Conservation (phyloP, 2,797 vertebrate species). For the Florisuga fusca region DNA sequence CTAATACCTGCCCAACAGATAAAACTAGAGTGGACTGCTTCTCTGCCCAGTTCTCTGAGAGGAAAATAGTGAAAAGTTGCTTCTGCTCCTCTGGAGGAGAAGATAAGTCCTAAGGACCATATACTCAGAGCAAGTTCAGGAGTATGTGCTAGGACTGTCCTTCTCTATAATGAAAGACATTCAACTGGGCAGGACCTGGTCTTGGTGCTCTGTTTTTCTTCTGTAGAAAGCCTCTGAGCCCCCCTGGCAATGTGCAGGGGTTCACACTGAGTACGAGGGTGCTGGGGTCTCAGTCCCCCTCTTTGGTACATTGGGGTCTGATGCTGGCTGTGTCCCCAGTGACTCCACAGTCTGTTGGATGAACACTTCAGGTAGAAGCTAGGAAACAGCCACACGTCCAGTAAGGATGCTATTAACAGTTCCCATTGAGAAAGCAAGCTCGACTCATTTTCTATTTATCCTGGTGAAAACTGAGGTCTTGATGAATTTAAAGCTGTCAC, state of each 20-base stretch:
- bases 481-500: not conserved
- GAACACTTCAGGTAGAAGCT: not conserved
- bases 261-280: rapidly evolving
- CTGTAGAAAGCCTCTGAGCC: too few species aligned
- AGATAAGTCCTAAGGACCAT: not conserved
- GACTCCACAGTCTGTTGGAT: not conserved
- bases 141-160: not conserved
- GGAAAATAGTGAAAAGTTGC: not conserved
- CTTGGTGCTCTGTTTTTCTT: not conserved
- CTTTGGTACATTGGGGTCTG: not conserved
- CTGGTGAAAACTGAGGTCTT: not conserved
- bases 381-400: not conserved
- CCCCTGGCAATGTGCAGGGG: too few species aligned
- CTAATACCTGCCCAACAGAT: not conserved
- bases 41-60: not conserved
- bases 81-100: not conserved
- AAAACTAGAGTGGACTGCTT: not conserved
- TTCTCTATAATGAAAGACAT: not conserved
- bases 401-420: not conserved
- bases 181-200: not conserved
- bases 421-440: not conserved
- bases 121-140: not conserved
- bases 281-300: not conserved
- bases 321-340: not conserved
- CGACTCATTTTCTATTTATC: not conserved